Base-by-base conservation (phyloP, 92 coral and sea anemone genomes). In the Blastomussa wellsi region DNA sequence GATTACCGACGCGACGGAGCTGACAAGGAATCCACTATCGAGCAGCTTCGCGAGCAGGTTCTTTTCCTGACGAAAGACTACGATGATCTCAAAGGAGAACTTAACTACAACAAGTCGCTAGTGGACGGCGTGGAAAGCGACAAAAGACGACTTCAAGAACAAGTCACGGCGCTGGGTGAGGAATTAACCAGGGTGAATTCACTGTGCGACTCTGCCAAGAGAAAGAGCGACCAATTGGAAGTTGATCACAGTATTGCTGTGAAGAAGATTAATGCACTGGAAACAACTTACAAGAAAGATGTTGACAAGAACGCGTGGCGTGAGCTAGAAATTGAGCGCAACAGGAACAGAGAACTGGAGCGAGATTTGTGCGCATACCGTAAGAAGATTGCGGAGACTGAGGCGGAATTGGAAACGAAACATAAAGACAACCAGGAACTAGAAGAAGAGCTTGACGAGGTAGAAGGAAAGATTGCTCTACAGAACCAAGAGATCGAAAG, bases 401-500 rank as follows among this genome's bases (percentile, higher is more conserved):
- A 96, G 82, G 95, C 98, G 62, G 92, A 92, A 35, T 82, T 82
- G 49, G 62, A 77, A 42, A 86, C 90, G 67, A 74, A 92, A 55
- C 88, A 77, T 79, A 96, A 93, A 88, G 90, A 95, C 66, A 92
- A 95, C 76, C 95, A 96, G 74, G 95, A 96, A 76, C 77, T 96
- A 14, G 98, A 96, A 72, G 91, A 88, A 38, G 95, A 96, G 38
- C 86, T 96, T 37, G 99, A 96, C 75, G 95, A 91, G 24, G 90
- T 92, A 37, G 97, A 94, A 72, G 87, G 80, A 48, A 87, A 87
- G 71, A 89, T 94, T 2, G 85, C 90, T 0, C 47, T 36, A 26
- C 92, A 91, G 39, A 90, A 85, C 44, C 85, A 84, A 41, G 91
- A 96, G 72, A 92, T 96, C 48, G 98, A 96, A 55, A 83, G 92